These are phyloP conservation scores for Drosophila aldrichi DNA, from an alignment of 2,888 invertebrate genomes.

Conservation along the genomic window DNA sequence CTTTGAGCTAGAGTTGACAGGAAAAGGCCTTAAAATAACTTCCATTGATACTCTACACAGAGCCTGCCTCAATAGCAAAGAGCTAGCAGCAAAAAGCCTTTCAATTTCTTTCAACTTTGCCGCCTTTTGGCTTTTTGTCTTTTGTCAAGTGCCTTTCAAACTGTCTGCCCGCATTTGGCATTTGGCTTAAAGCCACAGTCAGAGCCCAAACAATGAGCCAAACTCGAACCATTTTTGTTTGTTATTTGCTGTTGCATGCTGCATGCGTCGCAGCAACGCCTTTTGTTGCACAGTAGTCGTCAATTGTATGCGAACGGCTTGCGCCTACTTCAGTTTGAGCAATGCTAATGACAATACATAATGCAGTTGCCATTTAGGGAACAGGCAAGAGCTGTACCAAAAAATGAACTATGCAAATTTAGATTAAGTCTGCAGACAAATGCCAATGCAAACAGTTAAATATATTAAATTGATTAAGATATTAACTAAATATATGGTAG, in stretches of 20 bases:
- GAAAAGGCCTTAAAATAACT: background rate
- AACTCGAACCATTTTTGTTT: slow-evolving; percentile 41
- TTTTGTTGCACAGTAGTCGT: slow-evolving; percentile 45
- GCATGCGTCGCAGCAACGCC: slow-evolving; percentile 34
- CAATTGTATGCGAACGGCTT: slow-evolving; percentile 1
- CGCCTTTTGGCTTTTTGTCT: slow-evolving; percentile 43
- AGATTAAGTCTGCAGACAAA: background rate
- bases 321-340: background rate
- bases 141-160: slow-evolving; percentile 66
- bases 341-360: background rate
- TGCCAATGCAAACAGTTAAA: background rate
- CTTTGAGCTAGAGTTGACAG: slow-evolving; percentile 8
- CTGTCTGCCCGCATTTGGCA: slow-evolving; percentile 70
- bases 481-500: background rate
- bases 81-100: slow-evolving; percentile 20
- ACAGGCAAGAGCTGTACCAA: background rate
- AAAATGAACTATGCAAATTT: background rate
- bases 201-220: slow-evolving; percentile 37
- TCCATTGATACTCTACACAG: slow-evolving; percentile 22
- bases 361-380: slow-evolving; percentile 3
- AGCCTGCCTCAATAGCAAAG: slow-evolving; percentile 15
- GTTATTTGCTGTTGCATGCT: slow-evolving; percentile 35
- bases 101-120: slow-evolving; percentile 65
- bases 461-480: background rate
- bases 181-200: slow-evolving; percentile 44